Evolutionary conservation across 2,797 vertebrate species (phyloP).

Genomic region (Hemibagrus guttatus): DNA sequence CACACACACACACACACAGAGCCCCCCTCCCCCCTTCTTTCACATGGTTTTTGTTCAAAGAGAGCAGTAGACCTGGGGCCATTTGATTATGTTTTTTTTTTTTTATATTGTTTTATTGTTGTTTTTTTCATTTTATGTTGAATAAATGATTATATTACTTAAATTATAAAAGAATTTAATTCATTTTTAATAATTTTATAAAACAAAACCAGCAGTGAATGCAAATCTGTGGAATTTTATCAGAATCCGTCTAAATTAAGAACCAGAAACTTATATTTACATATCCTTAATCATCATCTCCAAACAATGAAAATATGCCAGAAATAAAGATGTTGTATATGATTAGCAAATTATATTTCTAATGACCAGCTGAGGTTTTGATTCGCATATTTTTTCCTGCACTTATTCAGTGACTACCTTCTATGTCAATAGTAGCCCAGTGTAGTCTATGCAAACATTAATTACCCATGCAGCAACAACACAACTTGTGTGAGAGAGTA

Average conservation of each 20-base stretch:
- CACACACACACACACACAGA: not conserved
- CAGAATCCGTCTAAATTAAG: not conserved
- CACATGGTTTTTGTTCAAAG: no score
- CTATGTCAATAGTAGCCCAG: not conserved
- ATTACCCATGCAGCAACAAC: not conserved
- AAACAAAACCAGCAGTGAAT: not conserved
- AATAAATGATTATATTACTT: not conserved
- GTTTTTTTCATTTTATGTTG: not conserved
- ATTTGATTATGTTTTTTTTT: not conserved
- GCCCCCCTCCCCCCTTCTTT: no score
- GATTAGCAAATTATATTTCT: not conserved
- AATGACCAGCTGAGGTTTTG: no score
- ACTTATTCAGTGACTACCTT: not conserved
- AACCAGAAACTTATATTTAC: not conserved
- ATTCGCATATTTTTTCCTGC: not conserved
- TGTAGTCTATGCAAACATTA: not conserved
- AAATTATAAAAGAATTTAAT: not conserved
- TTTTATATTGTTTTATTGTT: not conserved
- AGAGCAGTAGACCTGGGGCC: not conserved
- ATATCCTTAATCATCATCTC: not conserved
- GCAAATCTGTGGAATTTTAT: not conserved
- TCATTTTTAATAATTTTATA: no score
- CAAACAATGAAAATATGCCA: not conserved
- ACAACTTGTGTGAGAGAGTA: not conserved
- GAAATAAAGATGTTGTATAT: not conserved